These are phyloP conservation scores for Callopanchax toddi DNA, from an alignment of 2,113 vertebrate genomes.

Conservation along the genomic window DNA sequence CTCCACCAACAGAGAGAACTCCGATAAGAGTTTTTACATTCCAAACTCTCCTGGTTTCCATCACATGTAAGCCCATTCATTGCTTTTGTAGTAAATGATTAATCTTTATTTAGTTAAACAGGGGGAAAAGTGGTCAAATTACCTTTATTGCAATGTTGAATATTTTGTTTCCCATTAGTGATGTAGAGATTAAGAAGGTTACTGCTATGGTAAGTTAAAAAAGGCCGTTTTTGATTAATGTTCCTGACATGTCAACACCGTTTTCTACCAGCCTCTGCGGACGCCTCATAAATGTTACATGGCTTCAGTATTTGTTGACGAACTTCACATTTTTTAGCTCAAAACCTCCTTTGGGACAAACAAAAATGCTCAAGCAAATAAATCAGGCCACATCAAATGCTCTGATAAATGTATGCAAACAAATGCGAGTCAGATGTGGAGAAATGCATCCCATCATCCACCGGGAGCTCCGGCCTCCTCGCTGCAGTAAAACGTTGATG, in stretches of 20 bases:
- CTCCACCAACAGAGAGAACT: not conserved
- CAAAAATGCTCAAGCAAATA: conserved; percentile 61
- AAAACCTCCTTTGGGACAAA: conserved; percentile 53
- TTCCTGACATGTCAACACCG: conserved; percentile 27
- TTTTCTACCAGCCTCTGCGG: conserved; percentile 60
- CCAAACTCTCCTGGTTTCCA: not conserved
- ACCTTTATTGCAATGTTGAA: not conserved
- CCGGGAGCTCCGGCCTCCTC: conserved; percentile 39
- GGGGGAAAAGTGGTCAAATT: not conserved
- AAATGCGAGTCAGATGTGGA: conserved; percentile 69
- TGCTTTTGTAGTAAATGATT: not conserved
- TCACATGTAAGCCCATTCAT: not conserved
- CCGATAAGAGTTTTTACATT: not conserved
- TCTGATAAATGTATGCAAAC: conserved; percentile 69
- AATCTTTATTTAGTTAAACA: not conserved
- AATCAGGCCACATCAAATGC: conserved; percentile 55
- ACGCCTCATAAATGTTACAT: conserved; percentile 50
- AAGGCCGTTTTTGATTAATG: conserved; percentile 30
- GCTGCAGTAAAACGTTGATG: conserved; percentile 41
- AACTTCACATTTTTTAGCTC: conserved; percentile 49
- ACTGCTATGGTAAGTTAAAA: conserved; percentile 1
- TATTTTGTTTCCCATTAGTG: not conserved
- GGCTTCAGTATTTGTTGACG: conserved; percentile 55
- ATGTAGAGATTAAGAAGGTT: conserved; percentile 9
- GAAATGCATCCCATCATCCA: conserved; percentile 24